Evolutionary conservation across 2,113 vertebrate species (phyloP), one percentile per base, ranked within the genome.

Genomic region (Pandion haliaetus): DNA sequence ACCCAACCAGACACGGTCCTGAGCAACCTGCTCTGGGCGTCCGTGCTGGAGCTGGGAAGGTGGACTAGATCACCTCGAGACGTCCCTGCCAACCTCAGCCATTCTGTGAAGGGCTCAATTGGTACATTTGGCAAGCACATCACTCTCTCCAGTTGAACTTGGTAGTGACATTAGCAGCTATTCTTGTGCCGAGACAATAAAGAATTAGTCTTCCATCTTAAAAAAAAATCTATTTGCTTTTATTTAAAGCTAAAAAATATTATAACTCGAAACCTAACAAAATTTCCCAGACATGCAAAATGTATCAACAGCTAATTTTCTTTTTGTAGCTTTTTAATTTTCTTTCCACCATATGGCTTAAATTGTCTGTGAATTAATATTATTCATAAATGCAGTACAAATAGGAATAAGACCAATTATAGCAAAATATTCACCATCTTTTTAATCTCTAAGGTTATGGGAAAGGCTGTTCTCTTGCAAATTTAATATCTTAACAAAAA

Each of bases 301-400:
- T 82, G 24, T 34, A 50, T 29, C 44, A 72, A 58, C 71, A 74
- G 77, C 55, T 92, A 17, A 73, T 78, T 92, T 82, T 73, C 31
- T 31, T 36, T 34, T 26, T 92, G 62, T 17, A 76, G 85, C 59
- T 82, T 94, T 63, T 76, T 29, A 40, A 69, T 92, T 95, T 94
- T 67, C 94, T 91, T 45, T 31, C 63, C 36, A 69, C 66, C 91
- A 81, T 70, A 52, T 85, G 54, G 57, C 74, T 97, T n/a, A 78
- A 55, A 87, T 54, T 80, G 70, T 28, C 50, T 23, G 70, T 40
- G 86, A 94, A 90, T 83, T 86, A 96, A 93, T 92, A 49, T 88
- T 65, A 95, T 95, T 97, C 93, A 88, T 93, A 88, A 89, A 93
- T 92, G 84, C 58, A 91, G 86, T 19, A 55, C 15, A 82, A 72